Conservation (phyloP, 2,888 invertebrate species). For the Aquatica leii region DNA sequence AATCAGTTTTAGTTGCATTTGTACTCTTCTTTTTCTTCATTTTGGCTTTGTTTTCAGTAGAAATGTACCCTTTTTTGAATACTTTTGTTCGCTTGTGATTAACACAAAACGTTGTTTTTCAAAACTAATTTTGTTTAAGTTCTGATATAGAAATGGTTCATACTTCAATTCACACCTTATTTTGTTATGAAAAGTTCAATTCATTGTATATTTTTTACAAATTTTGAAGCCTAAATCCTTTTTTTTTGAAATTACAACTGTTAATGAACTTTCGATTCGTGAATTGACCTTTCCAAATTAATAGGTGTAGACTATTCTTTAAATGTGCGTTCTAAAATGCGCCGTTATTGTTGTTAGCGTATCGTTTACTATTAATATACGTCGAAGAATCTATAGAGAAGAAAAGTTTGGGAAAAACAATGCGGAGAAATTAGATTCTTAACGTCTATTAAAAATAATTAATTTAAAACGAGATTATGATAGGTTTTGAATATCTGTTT, state of each 20-base stretch:
- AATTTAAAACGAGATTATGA: conserved; percentile 44
- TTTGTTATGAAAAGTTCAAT: too few species aligned
- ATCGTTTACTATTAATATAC: conserved; percentile 27
- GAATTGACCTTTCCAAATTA: conserved; percentile 32
- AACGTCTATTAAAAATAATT: conserved; percentile 51
- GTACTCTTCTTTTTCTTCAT: too few species aligned
- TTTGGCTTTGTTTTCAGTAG: too few species aligned
- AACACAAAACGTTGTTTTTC: too few species aligned
- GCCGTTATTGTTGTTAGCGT: conserved; percentile 25
- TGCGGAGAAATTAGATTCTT: conserved; percentile 49
- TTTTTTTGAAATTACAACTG: conserved; percentile 22
- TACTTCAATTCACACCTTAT: too few species aligned
- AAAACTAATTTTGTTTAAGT: too few species aligned
- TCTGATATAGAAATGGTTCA: too few species aligned
- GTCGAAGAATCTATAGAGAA: conserved; percentile 15
- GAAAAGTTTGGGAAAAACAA: conserved; percentile 40
- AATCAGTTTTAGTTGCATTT: too few species aligned
- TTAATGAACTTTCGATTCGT: conserved; percentile 30
- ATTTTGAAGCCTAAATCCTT: neutral
- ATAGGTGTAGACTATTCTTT: conserved; percentile 19
- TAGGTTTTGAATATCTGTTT: conserved; percentile 30
- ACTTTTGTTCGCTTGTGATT: too few species aligned
- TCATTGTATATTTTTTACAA: too few species aligned
- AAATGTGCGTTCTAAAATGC: conserved; percentile 1
- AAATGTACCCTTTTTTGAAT: too few species aligned